Evolutionary conservation across 2,797 vertebrate genomes (phyloP).

Genomic region (Dipus sagitta): DNA sequence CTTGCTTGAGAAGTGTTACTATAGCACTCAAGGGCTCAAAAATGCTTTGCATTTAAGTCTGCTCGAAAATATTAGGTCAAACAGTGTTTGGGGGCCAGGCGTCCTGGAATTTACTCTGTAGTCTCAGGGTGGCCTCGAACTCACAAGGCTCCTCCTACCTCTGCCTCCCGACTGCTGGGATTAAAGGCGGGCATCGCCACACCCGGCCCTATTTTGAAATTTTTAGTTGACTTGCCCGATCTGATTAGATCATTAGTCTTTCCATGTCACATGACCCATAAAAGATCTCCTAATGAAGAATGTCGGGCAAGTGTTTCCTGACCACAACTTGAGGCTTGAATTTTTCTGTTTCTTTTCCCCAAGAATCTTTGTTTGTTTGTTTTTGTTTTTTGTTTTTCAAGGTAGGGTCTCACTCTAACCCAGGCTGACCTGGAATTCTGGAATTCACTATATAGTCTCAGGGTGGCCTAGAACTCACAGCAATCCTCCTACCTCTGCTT

Average conservation of each 20-base stretch:
- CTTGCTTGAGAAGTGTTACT: not conserved
- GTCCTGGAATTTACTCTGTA: not conserved
- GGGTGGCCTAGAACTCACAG: too few relatives aligned
- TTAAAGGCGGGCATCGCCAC: not conserved
- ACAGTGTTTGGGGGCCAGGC: not conserved
- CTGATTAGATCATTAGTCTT: constrained; percentile 4
- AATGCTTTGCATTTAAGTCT: not conserved
- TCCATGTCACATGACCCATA: not conserved
- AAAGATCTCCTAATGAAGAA: not conserved
- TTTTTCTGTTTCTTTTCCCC: not conserved
- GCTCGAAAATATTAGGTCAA: not conserved
- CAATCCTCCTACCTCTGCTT: too few relatives aligned
- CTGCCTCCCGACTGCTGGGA: not conserved
- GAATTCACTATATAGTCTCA: too few relatives aligned
- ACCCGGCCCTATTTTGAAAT: not conserved
- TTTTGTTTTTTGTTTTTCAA: too few relatives aligned
- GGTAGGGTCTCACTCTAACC: too few relatives aligned
- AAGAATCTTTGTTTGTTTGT: not conserved
- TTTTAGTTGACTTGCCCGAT: not conserved
- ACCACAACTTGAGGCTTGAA: not conserved
- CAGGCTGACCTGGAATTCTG: too few relatives aligned
- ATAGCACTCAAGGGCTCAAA: not conserved
- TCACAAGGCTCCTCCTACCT: not conserved
- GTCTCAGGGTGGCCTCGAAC: not conserved
- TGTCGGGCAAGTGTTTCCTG: not conserved